These are phyloP conservation scores for Leucosticte australis DNA, from an alignment of 2,113 vertebrate genomes.

Conservation along the genomic window DNA sequence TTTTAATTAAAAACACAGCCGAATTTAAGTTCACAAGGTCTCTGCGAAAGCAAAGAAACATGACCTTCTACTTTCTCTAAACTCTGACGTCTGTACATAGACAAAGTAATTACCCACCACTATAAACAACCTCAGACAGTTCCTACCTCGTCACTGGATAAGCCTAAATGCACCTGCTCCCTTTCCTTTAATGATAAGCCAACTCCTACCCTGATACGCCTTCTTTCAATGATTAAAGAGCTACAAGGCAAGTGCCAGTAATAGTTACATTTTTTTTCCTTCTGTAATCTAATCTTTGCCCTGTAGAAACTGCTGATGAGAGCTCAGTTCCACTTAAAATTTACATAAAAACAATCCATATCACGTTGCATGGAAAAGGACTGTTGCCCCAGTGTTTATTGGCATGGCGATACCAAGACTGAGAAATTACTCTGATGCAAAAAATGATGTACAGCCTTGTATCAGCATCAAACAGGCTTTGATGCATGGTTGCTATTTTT, in stretches of 20 bases:
- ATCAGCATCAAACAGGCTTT: not conserved
- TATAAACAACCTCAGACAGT: not conserved
- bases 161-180: constrained; percentile 13
- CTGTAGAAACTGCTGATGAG: constrained; percentile 54
- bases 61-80: not conserved
- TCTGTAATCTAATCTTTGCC: constrained; percentile 57
- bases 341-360: constrained; percentile 25
- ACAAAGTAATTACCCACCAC: constrained; percentile 24
- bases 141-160: not conserved
- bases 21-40: not conserved
- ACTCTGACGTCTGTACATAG: not conserved
- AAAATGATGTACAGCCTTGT: not conserved
- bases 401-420: not conserved
- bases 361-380: not conserved
- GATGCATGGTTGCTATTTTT: not conserved
- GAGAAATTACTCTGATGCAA: not conserved
- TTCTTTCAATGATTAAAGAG: constrained; percentile 66
- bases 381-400: not conserved
- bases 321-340: constrained; percentile 11
- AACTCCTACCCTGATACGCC: not conserved
- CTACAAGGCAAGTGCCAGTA: constrained; percentile 5
- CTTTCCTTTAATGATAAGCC: constrained; percentile 46
- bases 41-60: not conserved
- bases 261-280: constrained; percentile 2
- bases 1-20: not conserved